These are phyloP conservation scores for Chaetura pelagica DNA, from an alignment of 2,113 vertebrate genomes.

Conservation along the genomic window DNA sequence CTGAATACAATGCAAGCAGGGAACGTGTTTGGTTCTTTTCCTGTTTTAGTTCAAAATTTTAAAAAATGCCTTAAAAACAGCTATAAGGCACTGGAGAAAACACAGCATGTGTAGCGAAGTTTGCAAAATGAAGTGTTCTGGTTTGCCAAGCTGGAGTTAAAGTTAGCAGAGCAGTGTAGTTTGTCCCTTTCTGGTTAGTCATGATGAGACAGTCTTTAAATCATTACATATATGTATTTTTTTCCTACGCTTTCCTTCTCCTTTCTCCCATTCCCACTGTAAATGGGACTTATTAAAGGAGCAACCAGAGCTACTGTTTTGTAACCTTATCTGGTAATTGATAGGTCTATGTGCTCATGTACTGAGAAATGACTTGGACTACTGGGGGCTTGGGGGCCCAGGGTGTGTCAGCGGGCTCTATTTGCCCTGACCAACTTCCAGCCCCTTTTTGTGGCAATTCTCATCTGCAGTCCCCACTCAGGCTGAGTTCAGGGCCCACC, in stretches of 20 bases:
- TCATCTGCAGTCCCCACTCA: not conserved
- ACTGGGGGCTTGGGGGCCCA: accelerated
- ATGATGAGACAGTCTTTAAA: not conserved
- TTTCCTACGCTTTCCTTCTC: not conserved
- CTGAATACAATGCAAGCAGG: not conserved
- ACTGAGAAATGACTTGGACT: not conserved
- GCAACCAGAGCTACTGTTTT: not conserved
- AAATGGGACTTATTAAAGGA: not conserved
- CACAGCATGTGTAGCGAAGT: not conserved
- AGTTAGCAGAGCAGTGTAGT: not conserved
- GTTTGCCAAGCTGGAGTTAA: not conserved
- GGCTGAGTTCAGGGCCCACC: accelerated
- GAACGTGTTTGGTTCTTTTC: not conserved
- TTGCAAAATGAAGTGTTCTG: not conserved
- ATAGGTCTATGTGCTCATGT: not conserved
- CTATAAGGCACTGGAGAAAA: not conserved
- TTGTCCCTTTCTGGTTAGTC: not conserved
- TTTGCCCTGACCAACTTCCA: not conserved
- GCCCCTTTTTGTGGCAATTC: not conserved
- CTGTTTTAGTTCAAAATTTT: not conserved
- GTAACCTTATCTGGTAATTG: not conserved
- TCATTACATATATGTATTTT: not conserved
- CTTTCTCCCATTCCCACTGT: not conserved
- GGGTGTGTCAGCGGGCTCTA: not conserved
- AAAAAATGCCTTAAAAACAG: not conserved